A percentile compares a stretch with the other conserved stretches of the same genome.
Conservation (phyloP, 2,888 invertebrate genomes). For the Tenthredo distinguenda region DNA sequence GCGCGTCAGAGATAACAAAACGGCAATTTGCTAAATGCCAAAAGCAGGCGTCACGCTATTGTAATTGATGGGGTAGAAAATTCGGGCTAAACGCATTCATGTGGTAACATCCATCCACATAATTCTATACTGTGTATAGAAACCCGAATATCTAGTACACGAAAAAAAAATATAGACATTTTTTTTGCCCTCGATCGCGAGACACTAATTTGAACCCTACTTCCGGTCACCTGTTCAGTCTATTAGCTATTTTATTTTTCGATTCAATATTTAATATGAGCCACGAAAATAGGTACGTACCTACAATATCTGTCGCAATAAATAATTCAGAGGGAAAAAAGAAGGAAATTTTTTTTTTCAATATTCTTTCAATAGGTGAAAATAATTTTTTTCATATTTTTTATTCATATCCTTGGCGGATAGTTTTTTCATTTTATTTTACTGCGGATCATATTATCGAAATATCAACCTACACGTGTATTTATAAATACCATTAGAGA, state of each 20-base stretch:
- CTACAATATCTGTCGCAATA: slow-evolving; percentile 10
- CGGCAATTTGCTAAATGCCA: neutral
- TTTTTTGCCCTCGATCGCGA: neutral
- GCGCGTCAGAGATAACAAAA: neutral
- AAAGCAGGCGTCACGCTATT: neutral
- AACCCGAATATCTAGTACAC: neutral
- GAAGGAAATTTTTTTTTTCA: neutral
- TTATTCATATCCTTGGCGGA: neutral
- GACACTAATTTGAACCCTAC: slow-evolving; percentile 23
- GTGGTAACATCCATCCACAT: neutral
- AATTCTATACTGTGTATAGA: neutral
- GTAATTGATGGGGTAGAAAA: neutral
- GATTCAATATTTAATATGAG: neutral
- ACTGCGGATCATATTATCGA: neutral
- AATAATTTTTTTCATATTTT: neutral
- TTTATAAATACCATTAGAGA: neutral
- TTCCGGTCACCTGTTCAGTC: slow-evolving; percentile 47
- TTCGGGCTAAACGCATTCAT: neutral
- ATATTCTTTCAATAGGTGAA: neutral
- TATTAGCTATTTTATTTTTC: neutral
- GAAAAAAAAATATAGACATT: neutral
- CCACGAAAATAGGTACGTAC: neutral
- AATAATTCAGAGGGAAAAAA: neutral
- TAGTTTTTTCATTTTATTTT: neutral
- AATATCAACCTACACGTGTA: neutral